Evolutionary conservation across 2,888 invertebrate genomes (phyloP).

Genomic region (Galerucella calmariensis): DNA sequence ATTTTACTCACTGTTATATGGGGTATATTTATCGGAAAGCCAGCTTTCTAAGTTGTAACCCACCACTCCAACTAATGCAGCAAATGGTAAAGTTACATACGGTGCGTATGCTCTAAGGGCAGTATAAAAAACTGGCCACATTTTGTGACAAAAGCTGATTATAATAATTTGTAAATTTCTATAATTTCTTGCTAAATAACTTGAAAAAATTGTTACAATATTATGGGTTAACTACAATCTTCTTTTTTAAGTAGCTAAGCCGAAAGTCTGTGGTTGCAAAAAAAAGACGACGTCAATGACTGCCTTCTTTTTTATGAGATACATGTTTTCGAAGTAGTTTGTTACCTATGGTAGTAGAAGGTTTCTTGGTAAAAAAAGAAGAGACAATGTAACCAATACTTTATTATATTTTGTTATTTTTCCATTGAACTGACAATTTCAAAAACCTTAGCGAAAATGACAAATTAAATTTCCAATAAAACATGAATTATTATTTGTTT

Average conservation of each 20-base stretch:
- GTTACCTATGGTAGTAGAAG: too few species aligned
- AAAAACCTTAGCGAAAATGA: not conserved
- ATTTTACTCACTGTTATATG: conserved; percentile 73
- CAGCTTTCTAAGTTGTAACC: conserved; percentile 87
- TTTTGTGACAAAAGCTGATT: conserved; percentile 60
- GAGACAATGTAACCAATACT: too few species aligned
- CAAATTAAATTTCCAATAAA: not conserved
- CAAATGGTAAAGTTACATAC: conserved; percentile 83
- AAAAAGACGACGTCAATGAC: too few species aligned
- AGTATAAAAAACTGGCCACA: conserved; percentile 80
- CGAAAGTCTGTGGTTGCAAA: too few species aligned
- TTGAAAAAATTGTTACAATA: too few species aligned
- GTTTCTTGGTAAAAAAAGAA: too few species aligned
- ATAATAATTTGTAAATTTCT: too few species aligned
- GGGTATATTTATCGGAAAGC: conserved; percentile 80
- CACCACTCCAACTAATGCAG: conserved; percentile 82
- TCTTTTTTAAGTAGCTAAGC: not conserved
- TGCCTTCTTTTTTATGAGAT: too few species aligned
- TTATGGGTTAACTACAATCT: not conserved
- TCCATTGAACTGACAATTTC: not conserved
- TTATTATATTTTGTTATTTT: too few species aligned
- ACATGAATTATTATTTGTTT: conserved; percentile 5
- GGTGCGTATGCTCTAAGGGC: conserved; percentile 80
- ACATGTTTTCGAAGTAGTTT: too few species aligned
- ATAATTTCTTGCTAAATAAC: too few species aligned